Evolutionary conservation across 1,140 invertebrate genomes (phyloP).

Genomic region (Lerema accius): DNA sequence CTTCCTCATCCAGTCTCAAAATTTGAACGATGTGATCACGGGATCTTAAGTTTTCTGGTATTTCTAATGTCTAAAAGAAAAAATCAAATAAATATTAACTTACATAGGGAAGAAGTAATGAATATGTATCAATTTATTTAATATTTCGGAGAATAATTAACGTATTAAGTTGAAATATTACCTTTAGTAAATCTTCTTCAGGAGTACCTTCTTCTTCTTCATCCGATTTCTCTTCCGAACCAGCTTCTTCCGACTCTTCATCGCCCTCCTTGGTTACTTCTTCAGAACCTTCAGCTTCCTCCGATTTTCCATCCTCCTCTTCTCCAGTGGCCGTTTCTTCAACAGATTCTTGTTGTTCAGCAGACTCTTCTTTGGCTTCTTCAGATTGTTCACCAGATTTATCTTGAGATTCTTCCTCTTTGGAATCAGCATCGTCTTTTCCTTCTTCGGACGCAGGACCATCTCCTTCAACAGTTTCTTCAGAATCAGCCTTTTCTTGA

Average conservation of each 20-base stretch:
- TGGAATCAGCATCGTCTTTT: constrained; percentile 62
- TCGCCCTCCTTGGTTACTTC: constrained; percentile 39
- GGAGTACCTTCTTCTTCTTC: constrained; percentile 73
- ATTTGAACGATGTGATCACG: constrained; percentile 92
- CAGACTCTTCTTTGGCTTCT: constrained; percentile 46
- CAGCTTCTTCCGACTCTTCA: constrained; percentile 47
- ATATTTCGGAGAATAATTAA: too few species aligned
- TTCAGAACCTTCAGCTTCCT: constrained; percentile 41
- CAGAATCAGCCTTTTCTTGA: constrained; percentile 75
- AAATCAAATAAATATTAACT: constrained; percentile 8
- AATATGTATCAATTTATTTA: too few species aligned
- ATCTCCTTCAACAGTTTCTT: constrained; percentile 52
- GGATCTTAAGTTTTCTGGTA: constrained; percentile 89
- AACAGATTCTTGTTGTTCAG: constrained; percentile 47
- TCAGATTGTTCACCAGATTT: constrained; percentile 57
- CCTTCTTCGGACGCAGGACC: constrained; percentile 58
- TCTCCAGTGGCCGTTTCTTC: constrained; percentile 41
- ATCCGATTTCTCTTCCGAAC: constrained; percentile 48
- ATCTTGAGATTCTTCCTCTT: constrained; percentile 60
- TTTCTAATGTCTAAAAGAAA: constrained; percentile 86
- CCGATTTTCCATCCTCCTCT: constrained; percentile 40
- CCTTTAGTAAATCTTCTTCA: constrained; percentile 85
- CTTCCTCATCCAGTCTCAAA: constrained; percentile 90
- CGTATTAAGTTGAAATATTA: too few species aligned
- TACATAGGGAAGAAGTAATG: neutral